A percentile compares a stretch with the other conserved stretches of the same genome.
These are phyloP conservation scores for Pangasianodon gigas DNA, from an alignment of 2,113 vertebrate species.

Conservation along the genomic window DNA sequence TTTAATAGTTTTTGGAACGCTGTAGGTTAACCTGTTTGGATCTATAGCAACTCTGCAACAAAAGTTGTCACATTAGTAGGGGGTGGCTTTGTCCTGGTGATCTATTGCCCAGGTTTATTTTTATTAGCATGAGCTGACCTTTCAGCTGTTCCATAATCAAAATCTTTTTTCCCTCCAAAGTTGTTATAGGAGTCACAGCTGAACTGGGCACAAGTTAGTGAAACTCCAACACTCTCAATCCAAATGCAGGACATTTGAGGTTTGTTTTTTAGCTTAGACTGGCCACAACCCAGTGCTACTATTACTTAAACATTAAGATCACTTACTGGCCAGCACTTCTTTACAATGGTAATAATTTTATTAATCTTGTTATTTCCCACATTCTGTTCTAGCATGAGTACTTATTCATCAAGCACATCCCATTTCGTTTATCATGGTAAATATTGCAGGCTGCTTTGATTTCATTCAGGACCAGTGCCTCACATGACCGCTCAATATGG, in stretches of 20 bases:
- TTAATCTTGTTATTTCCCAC: background rate
- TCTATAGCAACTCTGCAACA: background rate
- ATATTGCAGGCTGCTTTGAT: constrained; percentile 1
- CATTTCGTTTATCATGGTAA: background rate
- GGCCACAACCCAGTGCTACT: background rate
- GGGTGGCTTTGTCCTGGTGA: background rate
- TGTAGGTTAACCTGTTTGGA: background rate
- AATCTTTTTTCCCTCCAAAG: background rate
- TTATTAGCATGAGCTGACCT: background rate
- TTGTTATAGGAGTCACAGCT: background rate
- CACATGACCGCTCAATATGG: constrained; percentile 63
- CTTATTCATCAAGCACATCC: background rate
- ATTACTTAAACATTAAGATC: background rate
- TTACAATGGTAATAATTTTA: background rate
- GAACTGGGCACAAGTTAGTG: background rate
- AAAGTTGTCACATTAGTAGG: background rate
- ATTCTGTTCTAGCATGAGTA: background rate
- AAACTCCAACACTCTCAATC: background rate
- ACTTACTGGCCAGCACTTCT: background rate
- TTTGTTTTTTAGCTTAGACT: background rate
- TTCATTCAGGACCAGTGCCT: constrained; percentile 42
- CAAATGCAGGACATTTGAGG: background rate
- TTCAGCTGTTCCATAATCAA: background rate
- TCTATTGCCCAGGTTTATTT: background rate
- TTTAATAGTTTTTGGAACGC: background rate